A percentile compares a stretch with the other conserved stretches of the same genome.
phyloP scores from a whole-genome alignment of 2,888 invertebrate genomes.

The Bruchidius siliquastri region DNA sequence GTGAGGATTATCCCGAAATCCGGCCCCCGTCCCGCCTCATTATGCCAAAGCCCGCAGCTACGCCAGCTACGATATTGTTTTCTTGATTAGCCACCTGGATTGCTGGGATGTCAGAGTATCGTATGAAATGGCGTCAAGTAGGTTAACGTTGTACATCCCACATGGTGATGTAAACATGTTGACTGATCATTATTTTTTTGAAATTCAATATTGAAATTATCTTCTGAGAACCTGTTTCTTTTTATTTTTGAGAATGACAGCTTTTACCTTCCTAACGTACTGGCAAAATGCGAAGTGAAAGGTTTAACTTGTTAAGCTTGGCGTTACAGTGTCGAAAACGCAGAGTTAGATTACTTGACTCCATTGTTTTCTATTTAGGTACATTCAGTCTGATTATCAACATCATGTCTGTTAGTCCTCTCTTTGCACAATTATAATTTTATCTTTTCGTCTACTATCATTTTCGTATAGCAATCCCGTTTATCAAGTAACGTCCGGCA shows the following conservation, averaged over 20 bases:
- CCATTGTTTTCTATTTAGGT: background rate
- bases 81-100: slow-evolving; percentile 42
- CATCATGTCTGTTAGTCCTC: background rate
- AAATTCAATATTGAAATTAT: no score
- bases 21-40: slow-evolving; percentile 38
- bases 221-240: no score
- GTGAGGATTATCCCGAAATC: slow-evolving; percentile 27
- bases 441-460: slow-evolving; percentile 24
- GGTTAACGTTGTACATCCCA: no score
- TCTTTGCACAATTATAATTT: slow-evolving; percentile 24
- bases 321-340: no score
- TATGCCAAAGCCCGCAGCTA: slow-evolving; percentile 40
- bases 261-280: no score
- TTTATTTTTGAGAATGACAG: no score
- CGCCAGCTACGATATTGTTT: slow-evolving; percentile 47
- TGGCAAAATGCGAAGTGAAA: no score
- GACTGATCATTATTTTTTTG: no score
- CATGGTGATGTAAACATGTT: no score
- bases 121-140: slow-evolving; percentile 3
- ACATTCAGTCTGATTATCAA: background rate
- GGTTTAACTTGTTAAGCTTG: no score
- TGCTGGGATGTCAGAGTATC: slow-evolving; percentile 25
- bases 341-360: no score
- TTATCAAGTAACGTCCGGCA: slow-evolving; percentile 25
- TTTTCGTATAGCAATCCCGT: background rate